Evolutionary conservation across 2,888 invertebrate genomes (phyloP), one percentile per base, ranked within the genome.

Genomic region (Neoitamus cyanurus): DNA sequence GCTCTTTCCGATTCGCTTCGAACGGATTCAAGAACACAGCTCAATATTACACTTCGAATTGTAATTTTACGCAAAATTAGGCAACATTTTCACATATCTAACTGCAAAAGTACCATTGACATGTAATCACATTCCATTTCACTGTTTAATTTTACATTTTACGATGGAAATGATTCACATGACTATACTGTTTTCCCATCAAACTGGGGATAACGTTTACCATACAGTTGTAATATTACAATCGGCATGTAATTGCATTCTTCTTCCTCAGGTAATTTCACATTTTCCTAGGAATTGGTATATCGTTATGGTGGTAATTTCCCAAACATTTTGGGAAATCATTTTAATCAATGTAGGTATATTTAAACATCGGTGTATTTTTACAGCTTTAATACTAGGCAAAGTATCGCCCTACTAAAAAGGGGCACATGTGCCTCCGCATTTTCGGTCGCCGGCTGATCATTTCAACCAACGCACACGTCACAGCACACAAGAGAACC

Each of bases 341-440:
- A 69, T 69, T 69, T 30, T 13, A 69, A 69, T 69, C 28, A 25
- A 69, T 6, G 28, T 2, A 28, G 15, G 28, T 30, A 69, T 6
- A 69, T 69, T 69, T 69, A 20, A 25, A 69, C 28, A 69, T 69
- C 69, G 28, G 69, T 25, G 25, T 28, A 25, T 69, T 69, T 9
- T 75, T 75, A 75, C 75, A 75, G 37, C 15, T 36, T 34, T 75
- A 34, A 75, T 34, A 34, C 9, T 75, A 36, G 75, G 42, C 37
- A 75, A 75, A 34, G 37, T 36, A 75, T 75, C 20, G 42, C 75
- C 42, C 15, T 36, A 20, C 36, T 31, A 75, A 75, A 34, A n/a
- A n/a, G n/a, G n/a, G n/a, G n/a, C n/a, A n/a, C n/a, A n/a, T n/a
- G n/a, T n/a, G n/a, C n/a, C n/a, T n/a, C n/a, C n/a, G n/a, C n/a